These are phyloP conservation scores for Erythrocercus mccallii DNA, from an alignment of 2,113 vertebrate species.

Conservation along the genomic window DNA sequence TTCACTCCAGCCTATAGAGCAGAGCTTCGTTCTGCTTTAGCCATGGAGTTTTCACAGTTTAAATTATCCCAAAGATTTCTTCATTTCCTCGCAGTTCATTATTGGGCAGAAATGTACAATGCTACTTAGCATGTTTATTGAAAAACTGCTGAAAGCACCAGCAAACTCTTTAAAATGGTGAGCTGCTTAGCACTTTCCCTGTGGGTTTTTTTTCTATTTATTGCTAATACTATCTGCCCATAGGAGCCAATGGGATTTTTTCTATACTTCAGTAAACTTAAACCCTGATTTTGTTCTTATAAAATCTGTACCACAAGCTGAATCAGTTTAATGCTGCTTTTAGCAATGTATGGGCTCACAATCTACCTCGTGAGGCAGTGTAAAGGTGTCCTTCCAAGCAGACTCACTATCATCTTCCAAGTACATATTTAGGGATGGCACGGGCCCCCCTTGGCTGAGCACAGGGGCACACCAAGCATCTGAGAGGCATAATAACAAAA, in stretches of 20 bases:
- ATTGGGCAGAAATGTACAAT: neutral
- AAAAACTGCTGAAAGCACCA: neutral
- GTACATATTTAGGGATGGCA: neutral
- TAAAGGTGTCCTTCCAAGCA: neutral
- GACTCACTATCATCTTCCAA: neutral
- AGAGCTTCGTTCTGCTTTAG: neutral
- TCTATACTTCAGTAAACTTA: neutral
- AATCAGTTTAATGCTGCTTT: neutral
- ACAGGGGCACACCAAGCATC: neutral
- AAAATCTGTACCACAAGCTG: neutral
- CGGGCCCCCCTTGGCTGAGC: neutral
- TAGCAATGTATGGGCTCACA: neutral
- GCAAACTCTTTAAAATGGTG: neutral
- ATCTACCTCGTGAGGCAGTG: neutral
- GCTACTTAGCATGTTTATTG: neutral
- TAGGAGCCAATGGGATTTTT: neutral
- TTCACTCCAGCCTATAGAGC: neutral
- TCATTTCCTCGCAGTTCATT: neutral
- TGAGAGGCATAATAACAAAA: neutral
- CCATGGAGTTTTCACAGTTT: neutral
- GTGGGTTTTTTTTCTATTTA: neutral
- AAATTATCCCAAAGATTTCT: neutral
- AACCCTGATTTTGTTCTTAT: neutral
- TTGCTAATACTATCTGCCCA: neutral
- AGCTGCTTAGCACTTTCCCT: neutral